These are phyloP conservation scores for Machaerirhynchus nigripectus DNA, from an alignment of 2,113 vertebrate species.

Conservation along the genomic window DNA sequence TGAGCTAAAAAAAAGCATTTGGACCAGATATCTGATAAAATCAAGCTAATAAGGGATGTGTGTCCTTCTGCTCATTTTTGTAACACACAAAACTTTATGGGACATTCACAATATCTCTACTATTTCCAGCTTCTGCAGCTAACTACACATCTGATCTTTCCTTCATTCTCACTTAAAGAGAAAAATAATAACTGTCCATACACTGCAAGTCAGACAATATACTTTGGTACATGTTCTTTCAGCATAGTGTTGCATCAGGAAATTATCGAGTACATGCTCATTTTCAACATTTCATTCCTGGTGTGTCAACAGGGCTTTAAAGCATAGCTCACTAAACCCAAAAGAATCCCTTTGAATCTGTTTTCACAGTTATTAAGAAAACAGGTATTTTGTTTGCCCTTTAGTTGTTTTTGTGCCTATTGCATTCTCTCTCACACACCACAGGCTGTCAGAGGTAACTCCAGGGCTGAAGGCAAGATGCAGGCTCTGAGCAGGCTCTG, in stretches of 20 bases:
- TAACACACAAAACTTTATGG: background rate
- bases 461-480: background rate
- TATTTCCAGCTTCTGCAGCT: background rate
- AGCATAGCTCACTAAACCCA: background rate
- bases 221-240: background rate
- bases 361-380: background rate
- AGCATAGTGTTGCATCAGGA: background rate
- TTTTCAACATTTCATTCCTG: background rate
- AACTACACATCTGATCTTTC: background rate
- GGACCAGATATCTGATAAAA: background rate
- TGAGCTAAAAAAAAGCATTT: background rate
- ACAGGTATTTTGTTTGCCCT: background rate
- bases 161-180: background rate
- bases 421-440: background rate
- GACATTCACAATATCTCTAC: background rate
- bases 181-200: background rate
- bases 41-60: background rate
- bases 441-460: background rate
- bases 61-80: background rate
- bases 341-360: background rate
- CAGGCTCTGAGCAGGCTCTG: background rate
- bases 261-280: background rate
- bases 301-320: background rate
- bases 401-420: background rate
- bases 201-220: background rate